Conservation (phyloP, 2,113 vertebrate genomes). For the Eretmochelys imbricata region DNA sequence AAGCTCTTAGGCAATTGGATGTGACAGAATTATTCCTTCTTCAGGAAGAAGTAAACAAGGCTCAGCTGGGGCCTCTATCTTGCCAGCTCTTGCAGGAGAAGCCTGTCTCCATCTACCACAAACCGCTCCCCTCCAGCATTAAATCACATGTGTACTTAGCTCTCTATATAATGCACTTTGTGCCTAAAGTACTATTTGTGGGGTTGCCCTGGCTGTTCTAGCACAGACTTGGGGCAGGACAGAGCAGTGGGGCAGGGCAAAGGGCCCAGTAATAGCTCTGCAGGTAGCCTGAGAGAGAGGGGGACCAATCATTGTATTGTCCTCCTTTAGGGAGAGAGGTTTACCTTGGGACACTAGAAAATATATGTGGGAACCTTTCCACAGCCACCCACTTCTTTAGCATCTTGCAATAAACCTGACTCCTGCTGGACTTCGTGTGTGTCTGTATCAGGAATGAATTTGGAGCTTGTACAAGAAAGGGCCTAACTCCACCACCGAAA, state of each 20-base stretch:
- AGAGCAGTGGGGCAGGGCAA: neutral
- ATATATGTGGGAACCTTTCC: neutral
- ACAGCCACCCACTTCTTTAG: neutral
- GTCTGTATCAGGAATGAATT: neutral
- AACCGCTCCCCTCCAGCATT: neutral
- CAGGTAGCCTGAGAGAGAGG: accelerated
- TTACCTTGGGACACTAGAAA: neutral
- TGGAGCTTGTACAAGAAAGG: neutral
- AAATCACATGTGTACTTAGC: neutral
- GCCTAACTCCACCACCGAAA: neutral
- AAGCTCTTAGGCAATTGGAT: neutral
- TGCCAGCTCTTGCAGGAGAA: neutral
- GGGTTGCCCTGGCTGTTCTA: neutral
- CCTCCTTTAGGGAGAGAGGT: neutral
- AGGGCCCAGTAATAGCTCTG: neutral
- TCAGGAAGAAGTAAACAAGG: neutral
- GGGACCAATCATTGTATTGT: no score
- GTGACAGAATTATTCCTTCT: neutral
- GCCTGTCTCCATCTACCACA: neutral
- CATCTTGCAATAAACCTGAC: neutral
- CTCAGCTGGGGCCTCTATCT: neutral
- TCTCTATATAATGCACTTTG: neutral
- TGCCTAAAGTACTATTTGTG: neutral
- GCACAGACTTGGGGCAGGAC: neutral
- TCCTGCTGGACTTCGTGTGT: neutral